Conservation (phyloP, 2,113 vertebrate species). For the Oophaga pumilio region DNA sequence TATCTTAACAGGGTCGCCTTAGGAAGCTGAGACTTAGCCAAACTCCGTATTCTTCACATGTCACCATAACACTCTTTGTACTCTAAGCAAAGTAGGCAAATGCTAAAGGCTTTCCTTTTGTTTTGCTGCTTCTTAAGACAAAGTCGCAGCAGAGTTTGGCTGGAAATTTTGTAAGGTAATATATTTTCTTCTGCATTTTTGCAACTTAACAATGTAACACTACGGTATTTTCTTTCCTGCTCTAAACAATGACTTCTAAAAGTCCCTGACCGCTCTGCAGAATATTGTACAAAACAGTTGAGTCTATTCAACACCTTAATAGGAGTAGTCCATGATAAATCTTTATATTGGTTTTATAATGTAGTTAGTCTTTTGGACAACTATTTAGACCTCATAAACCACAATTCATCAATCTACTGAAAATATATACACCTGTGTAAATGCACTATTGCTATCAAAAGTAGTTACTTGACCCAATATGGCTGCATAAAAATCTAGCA, state of each 20-base stretch:
- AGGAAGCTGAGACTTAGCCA: slow-evolving; percentile 36
- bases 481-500: neutral
- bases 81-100: slow-evolving; percentile 47
- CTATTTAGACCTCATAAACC: neutral
- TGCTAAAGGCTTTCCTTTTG: slow-evolving; percentile 18
- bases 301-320: slow-evolving; percentile 15
- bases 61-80: slow-evolving; percentile 8
- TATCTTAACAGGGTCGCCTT: slow-evolving; percentile 21
- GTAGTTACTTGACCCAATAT: neutral
- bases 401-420: neutral
- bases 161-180: slow-evolving; percentile 24
- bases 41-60: slow-evolving; percentile 31
- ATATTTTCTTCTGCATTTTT: slow-evolving; percentile 6
- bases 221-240: neutral
- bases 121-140: slow-evolving; percentile 39
- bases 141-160: slow-evolving; percentile 28
- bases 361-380: neutral
- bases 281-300: neutral
- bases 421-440: neutral
- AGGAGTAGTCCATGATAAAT: neutral
- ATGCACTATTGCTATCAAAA: slow-evolving; percentile 6
- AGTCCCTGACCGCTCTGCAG: slow-evolving; percentile 4
- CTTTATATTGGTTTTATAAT: slow-evolving; percentile 29
- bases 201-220: neutral
- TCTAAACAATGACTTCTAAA: neutral